Percentiles rank a stretch among this genome's conserved stretches.
Evolutionary conservation across 2,797 vertebrate genomes (phyloP).

Genomic region (Spheniscus humboldti): DNA sequence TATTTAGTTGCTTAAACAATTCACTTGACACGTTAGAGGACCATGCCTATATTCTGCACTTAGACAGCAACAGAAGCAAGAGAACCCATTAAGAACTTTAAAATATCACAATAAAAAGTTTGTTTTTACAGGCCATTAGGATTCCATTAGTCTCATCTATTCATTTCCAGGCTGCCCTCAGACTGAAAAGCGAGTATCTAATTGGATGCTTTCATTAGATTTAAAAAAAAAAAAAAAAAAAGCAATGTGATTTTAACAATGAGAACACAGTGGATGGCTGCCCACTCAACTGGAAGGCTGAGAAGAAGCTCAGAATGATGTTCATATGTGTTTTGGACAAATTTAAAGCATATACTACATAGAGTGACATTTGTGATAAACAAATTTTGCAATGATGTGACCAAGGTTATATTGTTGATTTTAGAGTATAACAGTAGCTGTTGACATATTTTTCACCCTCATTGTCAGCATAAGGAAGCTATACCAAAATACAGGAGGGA

Average conservation of each 20-base stretch:
- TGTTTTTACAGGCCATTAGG: not conserved
- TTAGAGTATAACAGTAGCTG: not conserved
- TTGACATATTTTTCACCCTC: not conserved
- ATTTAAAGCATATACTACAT: not conserved
- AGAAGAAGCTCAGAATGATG: not conserved
- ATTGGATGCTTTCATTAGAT: not conserved
- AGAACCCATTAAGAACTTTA: not conserved
- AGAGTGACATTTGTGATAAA: not conserved
- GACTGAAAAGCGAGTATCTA: not conserved
- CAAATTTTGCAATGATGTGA: not conserved
- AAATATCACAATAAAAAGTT: not conserved
- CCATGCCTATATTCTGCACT: not conserved
- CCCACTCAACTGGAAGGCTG: not conserved
- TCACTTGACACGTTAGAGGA: not conserved
- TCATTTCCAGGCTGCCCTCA: not conserved
- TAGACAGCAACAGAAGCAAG: not conserved
- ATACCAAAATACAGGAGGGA: not conserved
- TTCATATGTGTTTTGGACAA: not conserved
- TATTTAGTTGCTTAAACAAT: not conserved
- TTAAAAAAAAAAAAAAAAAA: not conserved
- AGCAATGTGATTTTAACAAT: not conserved
- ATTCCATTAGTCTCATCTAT: slow-evolving; percentile 20
- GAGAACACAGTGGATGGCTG: not conserved
- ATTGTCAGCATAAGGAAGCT: not conserved
- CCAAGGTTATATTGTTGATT: not conserved